phyloP scores from a whole-genome alignment of 2,797 vertebrate genomes.

The Enteromius mattozi region DNA sequence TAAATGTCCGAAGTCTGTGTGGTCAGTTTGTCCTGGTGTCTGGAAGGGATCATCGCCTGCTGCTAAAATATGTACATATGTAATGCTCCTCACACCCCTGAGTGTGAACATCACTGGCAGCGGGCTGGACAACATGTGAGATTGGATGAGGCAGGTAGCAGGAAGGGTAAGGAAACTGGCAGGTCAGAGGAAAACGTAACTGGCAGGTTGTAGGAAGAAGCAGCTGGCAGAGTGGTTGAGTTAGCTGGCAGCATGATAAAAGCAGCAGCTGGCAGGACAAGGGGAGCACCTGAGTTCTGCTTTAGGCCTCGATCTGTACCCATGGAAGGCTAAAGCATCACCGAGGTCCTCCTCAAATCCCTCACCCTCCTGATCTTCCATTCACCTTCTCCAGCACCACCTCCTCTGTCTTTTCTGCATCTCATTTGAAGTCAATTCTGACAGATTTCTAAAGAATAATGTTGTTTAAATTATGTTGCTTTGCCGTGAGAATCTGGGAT shows the following conservation, averaged over 20 bases:
- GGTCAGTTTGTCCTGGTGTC: not conserved
- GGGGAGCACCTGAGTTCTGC: not conserved
- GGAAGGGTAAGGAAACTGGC: not conserved
- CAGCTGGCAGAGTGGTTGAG: not conserved
- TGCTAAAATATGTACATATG: conserved; percentile 18
- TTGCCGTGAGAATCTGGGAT: not conserved
- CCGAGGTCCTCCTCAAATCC: not conserved
- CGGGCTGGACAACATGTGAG: not conserved
- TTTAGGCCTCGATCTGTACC: not conserved
- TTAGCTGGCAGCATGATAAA: not conserved
- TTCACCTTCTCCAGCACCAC: not conserved
- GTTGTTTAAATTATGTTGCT: not conserved
- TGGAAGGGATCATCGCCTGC: not conserved
- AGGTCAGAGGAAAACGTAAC: not conserved
- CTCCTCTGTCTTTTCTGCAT: conserved; percentile 2
- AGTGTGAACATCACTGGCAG: not conserved
- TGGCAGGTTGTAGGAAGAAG: not conserved
- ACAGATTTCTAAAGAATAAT: not conserved
- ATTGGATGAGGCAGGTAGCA: not conserved
- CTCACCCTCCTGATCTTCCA: not conserved
- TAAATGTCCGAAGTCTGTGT: not conserved
- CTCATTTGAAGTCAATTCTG: not conserved
- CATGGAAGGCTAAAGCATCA: not conserved
- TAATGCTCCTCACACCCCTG: not conserved
- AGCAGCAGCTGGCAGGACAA: conserved; percentile 16